Base-by-base conservation (phyloP, 1,140 invertebrate genomes). In the honey bee (Apis mellifera) region DNA sequence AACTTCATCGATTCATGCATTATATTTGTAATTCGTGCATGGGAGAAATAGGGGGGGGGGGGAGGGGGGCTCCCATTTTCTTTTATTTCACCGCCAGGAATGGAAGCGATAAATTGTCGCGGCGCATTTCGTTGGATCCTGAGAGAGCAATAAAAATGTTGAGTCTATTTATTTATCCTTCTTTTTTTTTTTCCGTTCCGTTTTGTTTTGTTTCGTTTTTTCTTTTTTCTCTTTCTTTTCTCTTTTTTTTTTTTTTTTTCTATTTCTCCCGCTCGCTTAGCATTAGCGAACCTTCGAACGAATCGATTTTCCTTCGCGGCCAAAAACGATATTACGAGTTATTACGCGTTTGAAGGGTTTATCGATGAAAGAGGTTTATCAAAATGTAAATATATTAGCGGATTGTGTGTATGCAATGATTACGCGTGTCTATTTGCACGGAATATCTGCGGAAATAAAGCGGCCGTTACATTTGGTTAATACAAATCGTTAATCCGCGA, bases 391-490 rank as follows among this genome's bases (percentile, higher is more conserved):
- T 59, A 82, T 82, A 82, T 82, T 82, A 77, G 17, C 55, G 66
- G 74, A 26, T 21, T 70, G 32, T 26, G 57, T 82, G 75, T 62
- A 71, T 48, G 74, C 66, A 82, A 78, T 77, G 81, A 87, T 87
- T 86, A 86, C 75, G 75, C 81, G 81, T 70, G 72, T 83, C 75
- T 71, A 71, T 84, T 78, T 70, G 65, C 66, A 70, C 66, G 81
- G 65, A 62, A 78, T 70, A 82, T 71, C 81, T 60, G 54, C 15
- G 66, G 81, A 78, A 82, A 82, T 82, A 78, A 78, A 82, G 81
- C 75, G 66, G 57, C 66, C 65, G 81, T 82, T 82, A 82, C 81
- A 78, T 78, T 78, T 78, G 81, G 85, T 86, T 87, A 86, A 86
- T 87, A 84, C 62, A 84, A 80, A 87, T 87, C 68, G 77, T 74